These are phyloP conservation scores for Serripes groenlandicus DNA, from an alignment of 2,888 invertebrate species.

Conservation along the genomic window DNA sequence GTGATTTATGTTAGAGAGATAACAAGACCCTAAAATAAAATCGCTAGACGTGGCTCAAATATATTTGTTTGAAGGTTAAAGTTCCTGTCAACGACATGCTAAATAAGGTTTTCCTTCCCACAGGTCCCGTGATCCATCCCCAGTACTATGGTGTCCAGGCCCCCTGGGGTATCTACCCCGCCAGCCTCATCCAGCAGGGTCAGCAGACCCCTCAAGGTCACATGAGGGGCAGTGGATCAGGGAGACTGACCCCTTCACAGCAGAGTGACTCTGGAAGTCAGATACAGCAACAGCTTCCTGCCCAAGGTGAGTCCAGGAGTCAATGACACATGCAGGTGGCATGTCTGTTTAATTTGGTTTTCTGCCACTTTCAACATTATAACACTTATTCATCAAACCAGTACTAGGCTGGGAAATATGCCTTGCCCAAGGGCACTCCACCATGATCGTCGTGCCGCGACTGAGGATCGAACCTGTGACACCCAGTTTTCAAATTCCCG, in stretches of 20 bases:
- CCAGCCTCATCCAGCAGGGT: conserved; percentile 86
- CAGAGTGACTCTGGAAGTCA: conserved; percentile 86
- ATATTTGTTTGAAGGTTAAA: not conserved
- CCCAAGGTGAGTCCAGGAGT: conserved; percentile 82
- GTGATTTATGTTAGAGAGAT: too few relatives aligned
- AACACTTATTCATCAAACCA: too few relatives aligned
- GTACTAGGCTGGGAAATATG: too few relatives aligned
- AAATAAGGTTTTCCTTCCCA: not conserved
- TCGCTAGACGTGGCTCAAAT: too few relatives aligned
- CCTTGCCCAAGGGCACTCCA: too few relatives aligned
- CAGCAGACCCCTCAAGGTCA: conserved; percentile 79
- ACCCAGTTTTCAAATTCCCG: too few relatives aligned
- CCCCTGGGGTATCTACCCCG: conserved; percentile 97
- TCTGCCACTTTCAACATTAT: too few relatives aligned
- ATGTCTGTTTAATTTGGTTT: too few relatives aligned
- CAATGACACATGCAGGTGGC: too few relatives aligned
- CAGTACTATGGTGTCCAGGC: conserved; percentile 96
- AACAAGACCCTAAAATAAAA: too few relatives aligned
- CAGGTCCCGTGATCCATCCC: conserved; percentile 89
- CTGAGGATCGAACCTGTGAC: too few relatives aligned
- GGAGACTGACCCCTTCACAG: conserved; percentile 80
- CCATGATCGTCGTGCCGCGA: too few relatives aligned
- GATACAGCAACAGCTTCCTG: conserved; percentile 74
- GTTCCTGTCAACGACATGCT: not conserved
- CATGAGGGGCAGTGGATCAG: conserved; percentile 82